phyloP scores from a whole-genome alignment of 2,113 vertebrate species.

The Cromileptes altivelis region DNA sequence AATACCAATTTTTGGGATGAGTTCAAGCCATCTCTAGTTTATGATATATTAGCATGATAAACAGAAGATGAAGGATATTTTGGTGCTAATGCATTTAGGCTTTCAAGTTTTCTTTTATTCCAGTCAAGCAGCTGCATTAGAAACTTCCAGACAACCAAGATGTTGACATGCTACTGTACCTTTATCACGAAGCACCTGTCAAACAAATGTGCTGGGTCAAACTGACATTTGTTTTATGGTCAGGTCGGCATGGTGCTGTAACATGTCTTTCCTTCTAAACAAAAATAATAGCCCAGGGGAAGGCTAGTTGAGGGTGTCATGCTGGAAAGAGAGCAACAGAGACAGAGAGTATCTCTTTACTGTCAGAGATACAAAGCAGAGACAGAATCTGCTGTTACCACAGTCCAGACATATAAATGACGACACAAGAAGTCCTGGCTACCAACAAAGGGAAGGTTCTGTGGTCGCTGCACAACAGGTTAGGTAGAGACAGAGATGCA shows the following conservation, averaged over 20 bases:
- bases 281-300: not conserved
- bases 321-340: not conserved
- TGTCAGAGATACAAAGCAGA: too few species aligned
- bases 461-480: too few species aligned
- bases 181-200: not conserved
- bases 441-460: too few species aligned
- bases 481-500: too few species aligned
- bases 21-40: too few species aligned
- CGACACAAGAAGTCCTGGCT: too few species aligned
- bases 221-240: constrained; percentile 45
- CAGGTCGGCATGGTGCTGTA: constrained; percentile 19
- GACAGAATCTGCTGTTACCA: too few species aligned
- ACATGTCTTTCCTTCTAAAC: not conserved
- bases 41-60: not conserved
- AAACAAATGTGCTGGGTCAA: not conserved
- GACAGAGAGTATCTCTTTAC: too few species aligned
- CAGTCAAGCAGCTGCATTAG: not conserved
- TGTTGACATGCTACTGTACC: not conserved
- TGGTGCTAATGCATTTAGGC: not conserved
- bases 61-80: not conserved
- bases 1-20: too few species aligned
- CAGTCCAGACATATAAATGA: too few species aligned
- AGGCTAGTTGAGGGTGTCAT: not conserved
- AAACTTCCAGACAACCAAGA: not conserved
- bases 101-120: not conserved